Base-by-base conservation (phyloP, 2,888 invertebrate genomes). In the Meta bourneti region DNA sequence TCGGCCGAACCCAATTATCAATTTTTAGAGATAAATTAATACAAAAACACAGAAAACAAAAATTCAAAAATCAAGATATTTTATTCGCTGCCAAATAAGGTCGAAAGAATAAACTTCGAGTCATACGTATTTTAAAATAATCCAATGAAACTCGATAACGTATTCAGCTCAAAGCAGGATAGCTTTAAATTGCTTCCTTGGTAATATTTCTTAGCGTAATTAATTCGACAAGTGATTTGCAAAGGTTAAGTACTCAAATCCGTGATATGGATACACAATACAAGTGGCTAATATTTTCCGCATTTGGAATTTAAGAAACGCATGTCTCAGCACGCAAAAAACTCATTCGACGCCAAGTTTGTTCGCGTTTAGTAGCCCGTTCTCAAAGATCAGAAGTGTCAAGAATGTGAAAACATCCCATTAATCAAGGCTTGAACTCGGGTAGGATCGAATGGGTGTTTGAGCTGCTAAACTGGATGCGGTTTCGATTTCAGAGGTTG, bases 361-460 rank as follows among this genome's bases (percentile, higher is more conserved):
- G 16, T 19, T 6, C 13, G 19, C 80, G 34, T 13, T 34, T 69
- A 74, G 74, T 52, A 78, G 51, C 52, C 49, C 20, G 16, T 8
- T 78, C 78, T 34, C 51, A 49, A 13, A 54, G 20, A 7, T 84
- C 74, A 74, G 16, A 54, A 8, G 54, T 20, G 74, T 54, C 54
- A 54, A 54, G 52, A 13, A 34, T 54, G 74, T 74, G 83, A 54
- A 84, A 84, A 72, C 34, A 54, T 54, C 52, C 54, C 83, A 84
- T 84, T 84, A 74, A 84, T 84, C 74, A 84, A 54, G 52, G 74
- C 74, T 34, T 79, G 74, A 16, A 19, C 4, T 74, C 54, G 54
- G n/a, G 61, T 52, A 74, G 34, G 54, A 70, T 49, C 7, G 13
- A n/a, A 6, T 16, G 34, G 34, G 13, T 13, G 49, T 16, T 16